Conservation (phyloP, 2,113 vertebrate species). For the Agapornis roseicollis region DNA sequence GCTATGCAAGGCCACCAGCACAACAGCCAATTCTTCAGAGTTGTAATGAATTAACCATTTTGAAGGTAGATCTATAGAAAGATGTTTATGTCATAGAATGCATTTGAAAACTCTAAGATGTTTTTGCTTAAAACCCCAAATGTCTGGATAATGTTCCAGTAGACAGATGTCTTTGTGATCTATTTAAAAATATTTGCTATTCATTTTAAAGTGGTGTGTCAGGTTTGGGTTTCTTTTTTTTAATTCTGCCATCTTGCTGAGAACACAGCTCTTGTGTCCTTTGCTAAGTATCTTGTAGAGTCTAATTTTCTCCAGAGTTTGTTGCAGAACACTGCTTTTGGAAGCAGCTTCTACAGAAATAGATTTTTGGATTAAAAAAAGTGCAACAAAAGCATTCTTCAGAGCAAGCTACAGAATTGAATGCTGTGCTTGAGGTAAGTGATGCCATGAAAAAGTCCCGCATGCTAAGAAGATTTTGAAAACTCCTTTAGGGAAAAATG, state of each 20-base stretch:
- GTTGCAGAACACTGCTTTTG: conserved; percentile 11
- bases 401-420: conserved; percentile 17
- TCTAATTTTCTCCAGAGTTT: not conserved
- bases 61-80: not conserved
- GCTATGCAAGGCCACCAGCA: not conserved
- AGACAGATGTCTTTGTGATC: not conserved
- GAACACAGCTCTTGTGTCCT: not conserved
- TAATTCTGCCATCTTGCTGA: not conserved
- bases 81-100: not conserved
- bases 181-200: not conserved
- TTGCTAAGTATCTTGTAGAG: not conserved
- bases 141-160: not conserved
- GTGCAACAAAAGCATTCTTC: conserved; percentile 4
- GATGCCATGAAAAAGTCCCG: conserved; percentile 32
- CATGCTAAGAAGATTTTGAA: conserved; percentile 32
- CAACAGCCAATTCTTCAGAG: not conserved
- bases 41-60: not conserved
- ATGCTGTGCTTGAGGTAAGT: conserved; percentile 48
- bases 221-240: fast-evolving
- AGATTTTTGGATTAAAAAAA: conserved; percentile 35
- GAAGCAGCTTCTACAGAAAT: conserved; percentile 29
- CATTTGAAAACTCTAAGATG: not conserved
- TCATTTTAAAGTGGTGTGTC: not conserved
- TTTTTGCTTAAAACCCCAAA: not conserved
- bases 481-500: conserved; percentile 40